Evolutionary conservation across 1,140 invertebrate genomes (phyloP).

Genomic region (Thaumetopoea pityocampa): DNA sequence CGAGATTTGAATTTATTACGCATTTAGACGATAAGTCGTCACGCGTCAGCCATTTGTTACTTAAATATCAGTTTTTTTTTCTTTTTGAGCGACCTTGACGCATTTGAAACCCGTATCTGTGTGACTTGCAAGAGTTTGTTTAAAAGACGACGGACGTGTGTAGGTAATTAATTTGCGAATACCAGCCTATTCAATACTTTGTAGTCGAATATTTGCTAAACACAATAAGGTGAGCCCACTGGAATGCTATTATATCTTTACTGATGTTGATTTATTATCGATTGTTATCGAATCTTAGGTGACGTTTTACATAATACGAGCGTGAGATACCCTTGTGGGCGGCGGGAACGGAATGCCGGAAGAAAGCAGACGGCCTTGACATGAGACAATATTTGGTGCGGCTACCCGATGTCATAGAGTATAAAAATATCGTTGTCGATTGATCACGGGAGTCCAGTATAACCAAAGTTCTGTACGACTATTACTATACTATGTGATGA

Average conservation of each 20-base stretch:
- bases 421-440: conserved; percentile 8
- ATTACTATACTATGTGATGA: conserved; percentile 40
- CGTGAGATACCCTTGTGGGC: conserved; percentile 72
- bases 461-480: conserved; percentile 16
- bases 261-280: conserved; percentile 47
- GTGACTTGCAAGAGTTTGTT: conserved; percentile 7
- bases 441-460: conserved; percentile 30
- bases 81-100: conserved; percentile 17
- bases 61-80: conserved; percentile 7
- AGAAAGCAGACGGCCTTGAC: conserved; percentile 72
- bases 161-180: too few species aligned
- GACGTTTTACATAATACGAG: conserved; percentile 62
- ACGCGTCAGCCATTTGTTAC: conserved; percentile 4
- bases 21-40: conserved; percentile 8
- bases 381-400: conserved; percentile 67
- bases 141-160: conserved; percentile 5
- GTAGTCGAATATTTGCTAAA: too few species aligned
- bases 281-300: conserved; percentile 53
- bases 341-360: conserved; percentile 68
- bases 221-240: too few species aligned
- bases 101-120: conserved; percentile 9
- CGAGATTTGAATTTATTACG: conserved; percentile 2
- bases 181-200: too few species aligned
- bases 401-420: conserved; percentile 47
- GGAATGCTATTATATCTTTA: too few species aligned